These are phyloP conservation scores for Eretmochelys imbricata DNA, from an alignment of 2,113 vertebrate species.

Conservation along the genomic window DNA sequence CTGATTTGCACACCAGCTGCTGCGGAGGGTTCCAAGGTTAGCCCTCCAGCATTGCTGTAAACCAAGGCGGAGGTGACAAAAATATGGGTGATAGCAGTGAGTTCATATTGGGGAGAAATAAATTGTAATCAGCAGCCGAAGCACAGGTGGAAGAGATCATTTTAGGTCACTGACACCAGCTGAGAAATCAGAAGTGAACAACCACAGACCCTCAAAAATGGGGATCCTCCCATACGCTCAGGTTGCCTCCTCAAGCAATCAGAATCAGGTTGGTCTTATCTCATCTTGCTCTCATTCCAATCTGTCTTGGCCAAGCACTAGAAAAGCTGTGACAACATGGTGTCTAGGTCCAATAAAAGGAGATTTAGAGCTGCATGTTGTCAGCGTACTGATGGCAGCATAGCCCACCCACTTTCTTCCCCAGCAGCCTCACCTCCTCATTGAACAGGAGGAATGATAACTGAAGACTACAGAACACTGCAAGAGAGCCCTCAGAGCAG, in stretches of 20 bases:
- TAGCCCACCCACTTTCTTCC: too few relatives aligned
- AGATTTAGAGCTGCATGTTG: background rate
- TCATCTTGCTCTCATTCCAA: background rate
- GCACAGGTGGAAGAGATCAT: background rate
- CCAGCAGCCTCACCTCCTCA: too few relatives aligned
- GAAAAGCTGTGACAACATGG: background rate
- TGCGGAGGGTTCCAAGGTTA: background rate
- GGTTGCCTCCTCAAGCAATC: background rate
- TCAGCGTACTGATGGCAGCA: background rate
- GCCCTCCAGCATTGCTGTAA: accelerated
- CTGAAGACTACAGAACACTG: accelerated
- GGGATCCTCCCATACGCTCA: too few relatives aligned
- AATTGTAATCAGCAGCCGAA: background rate
- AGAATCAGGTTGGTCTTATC: background rate
- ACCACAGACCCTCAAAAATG: accelerated
- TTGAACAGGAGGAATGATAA: background rate
- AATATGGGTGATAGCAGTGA: accelerated
- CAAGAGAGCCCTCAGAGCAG: background rate
- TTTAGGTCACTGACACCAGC: background rate
- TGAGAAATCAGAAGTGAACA: too few relatives aligned
- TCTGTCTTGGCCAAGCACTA: background rate
- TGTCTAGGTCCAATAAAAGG: background rate
- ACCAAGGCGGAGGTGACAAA: accelerated
- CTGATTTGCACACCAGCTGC: accelerated
- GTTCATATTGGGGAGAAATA: accelerated